Evolutionary conservation across 2,113 vertebrate genomes (phyloP).

Genomic region (Cryptomyrus ogoouensis): DNA sequence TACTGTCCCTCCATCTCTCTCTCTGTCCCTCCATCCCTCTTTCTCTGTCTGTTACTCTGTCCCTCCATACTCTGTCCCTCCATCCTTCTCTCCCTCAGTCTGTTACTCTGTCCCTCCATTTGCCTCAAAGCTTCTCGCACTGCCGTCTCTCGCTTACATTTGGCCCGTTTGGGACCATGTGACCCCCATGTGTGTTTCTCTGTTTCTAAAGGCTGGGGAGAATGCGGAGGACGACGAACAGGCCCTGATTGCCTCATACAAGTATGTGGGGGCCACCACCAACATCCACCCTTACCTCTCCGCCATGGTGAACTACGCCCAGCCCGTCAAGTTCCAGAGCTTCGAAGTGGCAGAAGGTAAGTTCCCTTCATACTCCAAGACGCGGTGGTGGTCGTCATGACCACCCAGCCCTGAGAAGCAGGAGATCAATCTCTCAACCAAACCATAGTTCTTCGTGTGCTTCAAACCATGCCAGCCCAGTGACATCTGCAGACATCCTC

Average conservation of each 20-base stretch:
- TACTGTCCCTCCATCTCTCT: background rate
- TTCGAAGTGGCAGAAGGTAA: slow-evolving; percentile 93
- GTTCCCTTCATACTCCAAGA: slow-evolving; percentile 12
- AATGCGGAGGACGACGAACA: slow-evolving; percentile 87
- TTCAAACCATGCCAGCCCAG: background rate
- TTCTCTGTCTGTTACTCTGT: no score
- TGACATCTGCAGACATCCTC: background rate
- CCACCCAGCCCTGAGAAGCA: background rate
- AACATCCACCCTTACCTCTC: slow-evolving; percentile 96
- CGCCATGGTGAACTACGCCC: slow-evolving; percentile 98
- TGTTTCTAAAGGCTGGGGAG: slow-evolving; percentile 67
- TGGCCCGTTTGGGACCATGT: background rate
- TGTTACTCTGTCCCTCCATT: background rate
- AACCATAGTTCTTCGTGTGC: background rate
- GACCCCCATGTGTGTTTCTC: background rate
- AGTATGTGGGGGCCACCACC: slow-evolving; percentile 93
- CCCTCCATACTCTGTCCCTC: background rate
- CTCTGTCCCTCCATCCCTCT: no score
- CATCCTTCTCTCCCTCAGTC: background rate
- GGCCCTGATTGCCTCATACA: slow-evolving; percentile 93
- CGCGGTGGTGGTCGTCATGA: background rate
- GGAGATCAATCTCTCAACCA: background rate
- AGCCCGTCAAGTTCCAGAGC: slow-evolving; percentile 96
- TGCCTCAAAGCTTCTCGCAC: background rate
- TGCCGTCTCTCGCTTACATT: background rate